phyloP scores from a whole-genome alignment of 2,888 invertebrate species.

The Agriopis marginaria region DNA sequence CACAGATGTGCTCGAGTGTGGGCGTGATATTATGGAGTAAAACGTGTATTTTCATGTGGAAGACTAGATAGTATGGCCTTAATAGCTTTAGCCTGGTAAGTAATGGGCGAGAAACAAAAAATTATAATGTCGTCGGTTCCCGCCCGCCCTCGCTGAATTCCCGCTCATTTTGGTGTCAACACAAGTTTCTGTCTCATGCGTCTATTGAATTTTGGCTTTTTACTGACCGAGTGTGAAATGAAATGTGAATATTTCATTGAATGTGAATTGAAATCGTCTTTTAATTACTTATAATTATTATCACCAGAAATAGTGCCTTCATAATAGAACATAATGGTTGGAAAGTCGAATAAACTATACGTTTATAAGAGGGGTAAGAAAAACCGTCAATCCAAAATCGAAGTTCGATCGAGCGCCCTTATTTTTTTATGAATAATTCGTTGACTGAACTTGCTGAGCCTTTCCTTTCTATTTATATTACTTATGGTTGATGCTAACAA shows the following conservation, averaged over 20 bases:
- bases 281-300: background rate
- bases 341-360: constrained; percentile 72
- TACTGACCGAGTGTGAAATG: too few species aligned
- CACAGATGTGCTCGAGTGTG: too few species aligned
- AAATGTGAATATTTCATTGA: background rate
- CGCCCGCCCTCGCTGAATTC: too few species aligned
- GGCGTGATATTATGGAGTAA: too few species aligned
- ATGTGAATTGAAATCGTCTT: background rate
- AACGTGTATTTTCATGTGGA: too few species aligned
- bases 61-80: too few species aligned
- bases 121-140: too few species aligned
- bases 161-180: too few species aligned
- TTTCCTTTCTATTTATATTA: background rate
- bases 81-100: too few species aligned
- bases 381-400: background rate
- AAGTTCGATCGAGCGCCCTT: background rate
- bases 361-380: constrained; percentile 79
- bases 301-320: background rate
- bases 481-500: background rate
- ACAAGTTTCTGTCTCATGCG: too few species aligned
- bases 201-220: too few species aligned
- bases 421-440: background rate
- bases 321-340: constrained; percentile 61
- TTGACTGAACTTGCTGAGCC: background rate
- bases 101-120: too few species aligned